Base-by-base conservation (phyloP, 2,888 invertebrate species). In the Lysandra coridon region DNA sequence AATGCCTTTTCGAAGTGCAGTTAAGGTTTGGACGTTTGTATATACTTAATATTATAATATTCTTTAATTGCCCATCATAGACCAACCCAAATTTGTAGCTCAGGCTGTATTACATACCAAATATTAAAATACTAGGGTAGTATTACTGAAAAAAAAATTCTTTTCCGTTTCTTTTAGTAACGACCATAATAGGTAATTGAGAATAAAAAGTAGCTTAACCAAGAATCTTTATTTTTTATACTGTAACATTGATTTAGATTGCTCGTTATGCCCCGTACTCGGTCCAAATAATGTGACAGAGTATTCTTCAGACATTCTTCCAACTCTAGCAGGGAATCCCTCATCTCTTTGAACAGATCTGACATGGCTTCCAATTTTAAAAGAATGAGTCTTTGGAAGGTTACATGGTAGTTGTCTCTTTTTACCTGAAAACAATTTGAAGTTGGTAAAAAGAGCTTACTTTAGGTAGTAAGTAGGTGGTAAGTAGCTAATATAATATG, bases 391-490 rank as follows among this genome's bases (percentile, higher is more conserved):
- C 92, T 85, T 78, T 88, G 85, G 14, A 92, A 85, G 0, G 88
- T 86, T 76, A 85, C 79, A 75, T 87, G 85, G 80, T 89, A 92
- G 78, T 85, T 86, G 57, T 92, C 92, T 75, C 82, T 86, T 82
- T 88, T 87, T 84, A 92, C 88, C 92, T 92, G 7, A 62, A n/a
- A 62, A 23, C 23, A 62, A 60, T 6, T 6, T 60, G 60, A 6
- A 76, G 53, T 6, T 30, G 1, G 64, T 23, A 30, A 40, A 6
- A 40, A 40, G 40, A 40, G 40, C 40, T 40, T 40, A 40, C 40
- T 5, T 5, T 40, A 5, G 5, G 6, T 40, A 40, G 40, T 23
- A 23, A 23, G 23, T 23, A 23, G 23, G 23, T 23, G 23, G 23
- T 23, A 23, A 23, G 23, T 6, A 6, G 40, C 40, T 40, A 40